Evolutionary conservation across 92 coral and sea anemone genomes (phyloP).

Genomic region (Plumapathes pennacea): DNA sequence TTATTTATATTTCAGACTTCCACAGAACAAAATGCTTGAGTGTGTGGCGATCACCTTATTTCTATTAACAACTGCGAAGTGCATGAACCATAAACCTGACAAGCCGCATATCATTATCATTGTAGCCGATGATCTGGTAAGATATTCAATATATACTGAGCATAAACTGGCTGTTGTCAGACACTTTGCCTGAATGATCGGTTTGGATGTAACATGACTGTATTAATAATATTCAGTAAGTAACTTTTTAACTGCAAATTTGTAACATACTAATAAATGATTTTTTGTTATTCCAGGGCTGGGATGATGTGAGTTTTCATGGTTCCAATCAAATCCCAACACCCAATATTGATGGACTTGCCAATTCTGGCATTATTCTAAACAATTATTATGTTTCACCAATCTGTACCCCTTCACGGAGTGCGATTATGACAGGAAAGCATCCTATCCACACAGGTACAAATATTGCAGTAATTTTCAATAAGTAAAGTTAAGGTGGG

Average conservation of each 20-base stretch:
- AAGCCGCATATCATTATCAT: conserved; percentile 70
- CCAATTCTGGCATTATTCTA: conserved; percentile 69
- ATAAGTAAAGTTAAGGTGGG: too few species aligned
- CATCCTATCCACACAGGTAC: conserved; percentile 73
- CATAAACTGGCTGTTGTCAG: too few species aligned
- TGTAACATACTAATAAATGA: background rate
- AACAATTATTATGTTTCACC: conserved; percentile 80
- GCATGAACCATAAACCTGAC: too few species aligned
- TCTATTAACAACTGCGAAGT: too few species aligned
- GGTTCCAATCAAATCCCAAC: conserved; percentile 83
- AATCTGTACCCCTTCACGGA: conserved; percentile 78
- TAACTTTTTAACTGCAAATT: background rate
- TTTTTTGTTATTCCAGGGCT: conserved; percentile 40
- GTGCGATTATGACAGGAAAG: conserved; percentile 76
- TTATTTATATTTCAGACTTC: too few species aligned
- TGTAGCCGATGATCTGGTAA: conserved; percentile 75
- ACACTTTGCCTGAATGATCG: too few species aligned
- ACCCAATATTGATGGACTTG: conserved; percentile 70
- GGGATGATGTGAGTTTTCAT: conserved; percentile 84
- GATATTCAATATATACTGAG: background rate
- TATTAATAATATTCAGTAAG: too few species aligned
- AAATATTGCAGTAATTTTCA: background rate
- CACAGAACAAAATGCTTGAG: too few species aligned
- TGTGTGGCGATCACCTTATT: too few species aligned
- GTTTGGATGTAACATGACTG: too few species aligned